These are phyloP conservation scores for Penaeus chinensis DNA, from an alignment of 1,140 invertebrate genomes.

Conservation along the genomic window DNA sequence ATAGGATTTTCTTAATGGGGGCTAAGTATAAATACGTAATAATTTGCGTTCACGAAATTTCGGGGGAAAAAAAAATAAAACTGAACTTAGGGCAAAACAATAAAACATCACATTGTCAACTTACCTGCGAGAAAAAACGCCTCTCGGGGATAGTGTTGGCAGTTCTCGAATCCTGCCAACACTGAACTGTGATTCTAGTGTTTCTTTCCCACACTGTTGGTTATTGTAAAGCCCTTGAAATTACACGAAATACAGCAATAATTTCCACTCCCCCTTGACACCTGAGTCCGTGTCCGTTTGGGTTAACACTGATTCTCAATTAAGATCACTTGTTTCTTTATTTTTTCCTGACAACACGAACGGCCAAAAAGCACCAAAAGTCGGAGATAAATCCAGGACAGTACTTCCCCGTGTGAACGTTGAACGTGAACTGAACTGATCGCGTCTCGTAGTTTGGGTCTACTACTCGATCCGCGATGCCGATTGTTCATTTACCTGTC, in stretches of 20 bases:
- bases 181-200: conserved; percentile 32
- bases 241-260: conserved; percentile 15
- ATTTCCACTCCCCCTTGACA: conserved; percentile 39
- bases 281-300: conserved; percentile 38
- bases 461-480: conserved; percentile 49
- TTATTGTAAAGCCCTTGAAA: conserved; percentile 28
- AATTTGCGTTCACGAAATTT: too few species aligned
- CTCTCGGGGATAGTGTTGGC: conserved; percentile 40
- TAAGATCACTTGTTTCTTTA: conserved; percentile 48
- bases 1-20: too few species aligned
- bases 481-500: conserved; percentile 16
- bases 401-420: conserved; percentile 40
- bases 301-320: conserved; percentile 49
- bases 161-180: conserved; percentile 33
- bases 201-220: conserved; percentile 14
- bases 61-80: too few species aligned
- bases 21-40: too few species aligned
- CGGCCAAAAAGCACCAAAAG: conserved; percentile 41
- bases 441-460: conserved; percentile 45
- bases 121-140: conserved; percentile 50
- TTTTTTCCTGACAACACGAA: conserved; percentile 29
- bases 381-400: conserved; percentile 55
- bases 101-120: not conserved
- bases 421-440: conserved; percentile 55
- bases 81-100: not conserved